Conservation (phyloP, 2,888 invertebrate species). For the Zootermopsis nevadensis region DNA sequence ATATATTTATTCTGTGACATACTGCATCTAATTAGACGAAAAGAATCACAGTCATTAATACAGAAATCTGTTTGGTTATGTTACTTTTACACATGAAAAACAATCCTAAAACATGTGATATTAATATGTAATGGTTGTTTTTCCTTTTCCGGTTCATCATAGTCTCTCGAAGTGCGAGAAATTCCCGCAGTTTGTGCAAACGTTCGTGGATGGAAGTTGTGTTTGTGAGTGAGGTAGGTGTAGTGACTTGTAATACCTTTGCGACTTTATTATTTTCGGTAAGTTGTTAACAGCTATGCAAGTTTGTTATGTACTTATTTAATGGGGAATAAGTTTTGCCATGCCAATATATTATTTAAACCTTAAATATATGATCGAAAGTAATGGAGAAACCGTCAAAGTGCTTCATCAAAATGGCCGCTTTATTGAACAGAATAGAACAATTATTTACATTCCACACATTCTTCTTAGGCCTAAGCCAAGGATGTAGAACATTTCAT, state of each 20-base stretch:
- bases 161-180: constrained; percentile 45
- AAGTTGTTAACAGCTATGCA: not conserved
- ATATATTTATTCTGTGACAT: constrained; percentile 81
- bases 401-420: constrained; percentile 50
- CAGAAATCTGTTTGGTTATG: not conserved
- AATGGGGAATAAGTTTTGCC: not conserved
- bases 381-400: constrained; percentile 31
- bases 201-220: constrained; percentile 22
- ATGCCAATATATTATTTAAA: not conserved
- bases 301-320: not conserved
- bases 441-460: too few relatives aligned
- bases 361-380: not conserved
- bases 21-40: not conserved
- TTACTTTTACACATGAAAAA: not conserved
- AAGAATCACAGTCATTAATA: not conserved
- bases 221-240: not conserved
- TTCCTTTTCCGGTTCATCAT: constrained; percentile 39
- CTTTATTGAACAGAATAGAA: too few relatives aligned
- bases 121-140: constrained; percentile 11
- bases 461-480: too few relatives aligned
- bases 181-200: constrained; percentile 46
- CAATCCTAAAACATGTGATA: not conserved
- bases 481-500: too few relatives aligned
- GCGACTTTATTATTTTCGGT: constrained; percentile 19
- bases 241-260: constrained; percentile 21